These are phyloP conservation scores for Tyrannus savana DNA, from an alignment of 2,113 vertebrate genomes.

Conservation along the genomic window DNA sequence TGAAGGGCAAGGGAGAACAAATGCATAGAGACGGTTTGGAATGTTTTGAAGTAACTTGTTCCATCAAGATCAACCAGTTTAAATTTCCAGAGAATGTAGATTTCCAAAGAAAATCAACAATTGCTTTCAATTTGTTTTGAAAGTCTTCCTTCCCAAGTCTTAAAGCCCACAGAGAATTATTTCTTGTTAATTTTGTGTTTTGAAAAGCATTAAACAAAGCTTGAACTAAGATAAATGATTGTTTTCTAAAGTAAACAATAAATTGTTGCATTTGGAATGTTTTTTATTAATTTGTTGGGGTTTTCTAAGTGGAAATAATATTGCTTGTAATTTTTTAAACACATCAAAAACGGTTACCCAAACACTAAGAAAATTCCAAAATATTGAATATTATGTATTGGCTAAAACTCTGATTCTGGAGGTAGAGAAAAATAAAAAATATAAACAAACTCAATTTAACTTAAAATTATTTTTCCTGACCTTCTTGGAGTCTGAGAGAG, in stretches of 20 bases:
- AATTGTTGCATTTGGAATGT: background rate
- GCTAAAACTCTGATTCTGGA: background rate
- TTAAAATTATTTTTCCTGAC: background rate
- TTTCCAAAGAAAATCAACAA: background rate
- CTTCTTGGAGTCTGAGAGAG: background rate
- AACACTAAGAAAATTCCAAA: background rate
- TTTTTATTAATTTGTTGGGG: background rate
- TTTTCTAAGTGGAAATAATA: background rate
- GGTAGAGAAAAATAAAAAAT: background rate
- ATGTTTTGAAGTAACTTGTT: background rate
- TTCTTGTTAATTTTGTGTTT: background rate
- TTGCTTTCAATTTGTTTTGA: background rate
- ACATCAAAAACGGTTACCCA: background rate
- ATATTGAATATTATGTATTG: background rate
- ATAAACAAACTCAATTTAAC: background rate
- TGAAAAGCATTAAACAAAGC: background rate
- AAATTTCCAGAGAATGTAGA: background rate
- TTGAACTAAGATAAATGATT: background rate
- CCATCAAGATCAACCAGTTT: background rate
- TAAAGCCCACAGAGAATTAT: background rate
- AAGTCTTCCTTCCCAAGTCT: background rate
- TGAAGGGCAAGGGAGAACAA: background rate
- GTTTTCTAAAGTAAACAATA: background rate
- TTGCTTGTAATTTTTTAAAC: background rate
- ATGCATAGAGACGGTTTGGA: background rate